A percentile compares a stretch with the other conserved stretches of the same genome.
phyloP scores from a whole-genome alignment of 2,888 invertebrate species.

The Digitonthophagus gazella region DNA sequence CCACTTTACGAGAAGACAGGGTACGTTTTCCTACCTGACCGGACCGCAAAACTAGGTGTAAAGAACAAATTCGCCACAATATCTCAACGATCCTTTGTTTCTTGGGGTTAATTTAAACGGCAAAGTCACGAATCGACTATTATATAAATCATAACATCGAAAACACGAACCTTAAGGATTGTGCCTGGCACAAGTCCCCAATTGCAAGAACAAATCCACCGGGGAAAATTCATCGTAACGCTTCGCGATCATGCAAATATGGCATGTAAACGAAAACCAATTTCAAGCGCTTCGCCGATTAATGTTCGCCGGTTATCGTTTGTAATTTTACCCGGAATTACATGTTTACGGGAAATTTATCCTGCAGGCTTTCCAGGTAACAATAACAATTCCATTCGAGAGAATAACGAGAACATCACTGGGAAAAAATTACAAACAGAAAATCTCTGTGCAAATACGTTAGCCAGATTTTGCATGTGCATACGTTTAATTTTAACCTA shows the following conservation, averaged over 20 bases:
- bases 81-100: not conserved
- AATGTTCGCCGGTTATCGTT: not conserved
- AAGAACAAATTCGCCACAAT: not conserved
- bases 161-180: not conserved
- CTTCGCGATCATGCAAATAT: slow-evolving; percentile 2
- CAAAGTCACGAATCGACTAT: slow-evolving; percentile 2
- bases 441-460: not conserved
- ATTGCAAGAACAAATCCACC: not conserved
- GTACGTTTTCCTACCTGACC: not conserved
- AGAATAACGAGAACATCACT: not conserved
- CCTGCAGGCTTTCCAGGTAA: not conserved
- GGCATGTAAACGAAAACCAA: not conserved
- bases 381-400: not conserved
- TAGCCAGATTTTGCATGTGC: not conserved
- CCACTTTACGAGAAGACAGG: not conserved
- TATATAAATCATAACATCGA: slow-evolving; percentile 5
- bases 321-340: not conserved
- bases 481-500: too few relatives aligned
- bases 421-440: not conserved
- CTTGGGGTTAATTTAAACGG: not conserved
- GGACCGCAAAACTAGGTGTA: not conserved
- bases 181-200: not conserved
- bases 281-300: not conserved
- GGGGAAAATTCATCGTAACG: slow-evolving; percentile 2
- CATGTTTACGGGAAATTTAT: not conserved